Evolutionary conservation across 2,113 vertebrate species (phyloP).

Genomic region (Anguilla rostrata): DNA sequence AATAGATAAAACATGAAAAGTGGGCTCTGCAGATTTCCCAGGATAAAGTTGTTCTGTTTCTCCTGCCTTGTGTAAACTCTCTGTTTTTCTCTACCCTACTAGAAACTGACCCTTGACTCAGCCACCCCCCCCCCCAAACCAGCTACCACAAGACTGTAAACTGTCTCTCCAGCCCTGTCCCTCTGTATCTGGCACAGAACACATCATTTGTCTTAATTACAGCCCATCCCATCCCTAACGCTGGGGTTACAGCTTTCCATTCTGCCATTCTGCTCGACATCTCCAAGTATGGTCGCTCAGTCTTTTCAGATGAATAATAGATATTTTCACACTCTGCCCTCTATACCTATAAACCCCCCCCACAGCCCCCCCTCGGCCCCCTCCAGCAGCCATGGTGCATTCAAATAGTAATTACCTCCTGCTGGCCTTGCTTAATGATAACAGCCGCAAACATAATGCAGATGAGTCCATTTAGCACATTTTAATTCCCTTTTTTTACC

Average conservation of each 20-base stretch:
- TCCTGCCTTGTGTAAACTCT: background rate
- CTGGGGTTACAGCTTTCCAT: background rate
- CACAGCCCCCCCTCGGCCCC: constrained; percentile 11
- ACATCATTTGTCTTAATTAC: constrained; percentile 29
- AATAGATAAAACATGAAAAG: background rate
- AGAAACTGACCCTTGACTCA: background rate
- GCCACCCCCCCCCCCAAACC: background rate
- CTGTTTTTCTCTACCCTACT: background rate
- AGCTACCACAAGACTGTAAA: background rate
- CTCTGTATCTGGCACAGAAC: background rate
- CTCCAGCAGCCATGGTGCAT: background rate
- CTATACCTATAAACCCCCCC: background rate
- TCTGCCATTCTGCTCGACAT: constrained; percentile 12
- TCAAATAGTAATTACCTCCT: constrained; percentile 53
- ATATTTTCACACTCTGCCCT: constrained; percentile 6
- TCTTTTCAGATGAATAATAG: constrained; percentile 20
- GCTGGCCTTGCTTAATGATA: constrained; percentile 34
- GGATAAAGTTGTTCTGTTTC: background rate
- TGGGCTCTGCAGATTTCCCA: background rate
- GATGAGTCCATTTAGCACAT: constrained; percentile 40
- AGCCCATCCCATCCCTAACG: background rate
- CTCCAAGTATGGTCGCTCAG: background rate
- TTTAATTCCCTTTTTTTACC: constrained; percentile 21
- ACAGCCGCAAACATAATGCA: constrained; percentile 25
- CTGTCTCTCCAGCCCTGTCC: background rate